Base-by-base conservation (phyloP, 2,113 vertebrate genomes). In the Hucho hucho region DNA sequence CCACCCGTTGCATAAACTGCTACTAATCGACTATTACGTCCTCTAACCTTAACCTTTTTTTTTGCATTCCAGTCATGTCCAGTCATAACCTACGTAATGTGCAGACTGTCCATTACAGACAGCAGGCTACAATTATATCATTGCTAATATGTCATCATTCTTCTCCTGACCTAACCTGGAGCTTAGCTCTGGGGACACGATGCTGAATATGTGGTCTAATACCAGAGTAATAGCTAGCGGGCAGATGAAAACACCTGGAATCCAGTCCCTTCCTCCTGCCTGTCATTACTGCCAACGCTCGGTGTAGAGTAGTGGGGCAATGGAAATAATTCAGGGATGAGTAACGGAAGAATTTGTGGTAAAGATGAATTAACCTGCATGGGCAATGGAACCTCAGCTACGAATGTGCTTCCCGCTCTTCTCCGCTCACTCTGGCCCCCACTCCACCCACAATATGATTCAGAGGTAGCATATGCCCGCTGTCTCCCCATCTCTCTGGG, bases 131-230 rank as follows among this genome's bases (percentile, higher is more conserved):
- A 78, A 81, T 72, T 43, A 11, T 43, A 43, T 11, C 9, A 43
- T 43, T 43, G 37, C 37, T 43, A 74, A 26, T 71, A 73, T 56
- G 75, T 80, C 75, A 11, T 25, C 4, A 25, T 46, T 53, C 13
- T 16, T 71, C 73, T 75, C 22, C 67, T 75, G 69, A 77, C 72
- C 74, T 74, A 69, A 82, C 77, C 59, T 75, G 32, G 0, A 61
- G 43, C 74, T 76, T 70, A 37, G 29, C 26, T 14, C 70, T 1
- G 58, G 74, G 70, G 14, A 26, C 73, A 73, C 64, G 68, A 75
- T 70, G 71, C 69, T 76, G 69, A 74, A 81, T 82, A 82, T 82
- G 81, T 37, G 4, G 24, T 43, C 81, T 71, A 81, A 85, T 84
- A 82, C 76, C 28, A 43, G 1, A 26, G 79, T 83, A 84, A 88